Conservation (phyloP, 2,888 invertebrate genomes). For the Halictus quadricinctus region DNA sequence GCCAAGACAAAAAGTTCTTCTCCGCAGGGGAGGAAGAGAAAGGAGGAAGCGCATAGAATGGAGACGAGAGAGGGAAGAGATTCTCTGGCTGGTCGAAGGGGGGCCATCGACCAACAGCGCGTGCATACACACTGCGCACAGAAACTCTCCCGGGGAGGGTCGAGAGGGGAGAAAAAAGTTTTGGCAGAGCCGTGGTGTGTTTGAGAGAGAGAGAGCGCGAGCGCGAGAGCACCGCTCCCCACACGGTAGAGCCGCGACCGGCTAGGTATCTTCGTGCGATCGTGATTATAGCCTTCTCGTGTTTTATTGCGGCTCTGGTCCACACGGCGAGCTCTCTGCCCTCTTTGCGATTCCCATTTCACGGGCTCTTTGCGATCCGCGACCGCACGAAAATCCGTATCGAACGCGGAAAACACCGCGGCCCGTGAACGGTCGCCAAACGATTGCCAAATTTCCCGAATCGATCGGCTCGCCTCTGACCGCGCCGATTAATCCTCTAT, state of each 20-base stretch:
- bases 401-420: constrained; percentile 23
- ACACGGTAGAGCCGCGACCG: constrained; percentile 58
- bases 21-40: constrained; percentile 49
- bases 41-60: constrained; percentile 46
- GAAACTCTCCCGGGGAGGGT: constrained; percentile 23
- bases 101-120: constrained; percentile 28
- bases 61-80: constrained; percentile 51
- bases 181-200: constrained; percentile 42
- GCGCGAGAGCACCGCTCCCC: constrained; percentile 6
- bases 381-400: constrained; percentile 11
- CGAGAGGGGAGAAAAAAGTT: constrained; percentile 41
- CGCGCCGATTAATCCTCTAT: not conserved
- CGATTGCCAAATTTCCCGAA: constrained; percentile 7
- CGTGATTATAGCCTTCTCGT: constrained; percentile 79
- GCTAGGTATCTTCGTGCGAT: constrained; percentile 68
- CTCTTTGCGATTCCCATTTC: constrained; percentile 53
- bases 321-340: constrained; percentile 18
- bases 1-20: constrained; percentile 58
- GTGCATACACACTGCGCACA: not conserved
- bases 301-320: constrained; percentile 75
- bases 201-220: constrained; percentile 6
- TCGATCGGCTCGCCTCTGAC: not conserved
- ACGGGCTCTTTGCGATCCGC: constrained; percentile 41
- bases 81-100: constrained; percentile 40
- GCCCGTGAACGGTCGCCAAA: not conserved